Evolutionary conservation across 2,113 vertebrate genomes (phyloP), one percentile per base, ranked within the genome.

Genomic region (Periophthalmus modestus): DNA sequence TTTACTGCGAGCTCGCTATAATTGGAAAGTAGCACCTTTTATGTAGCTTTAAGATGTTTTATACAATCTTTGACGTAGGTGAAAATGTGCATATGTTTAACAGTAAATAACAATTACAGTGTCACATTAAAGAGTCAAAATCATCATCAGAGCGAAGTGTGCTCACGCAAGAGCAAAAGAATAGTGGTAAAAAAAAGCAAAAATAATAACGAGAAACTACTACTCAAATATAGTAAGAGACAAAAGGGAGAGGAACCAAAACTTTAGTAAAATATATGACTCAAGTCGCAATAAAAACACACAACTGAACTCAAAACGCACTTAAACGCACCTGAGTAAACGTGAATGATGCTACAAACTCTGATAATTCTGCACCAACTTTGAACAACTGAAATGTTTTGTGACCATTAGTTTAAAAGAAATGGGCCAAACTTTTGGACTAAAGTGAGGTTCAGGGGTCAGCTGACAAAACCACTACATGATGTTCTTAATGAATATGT

Each of bases 1-100:
- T 93, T 94, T 94, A 88, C 91, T 91, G 89, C 87, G 89, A 89
- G 89, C 91, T 91, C 88, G 89, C 90, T 85, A 84, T 94, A 93
- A 93, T 94, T 93, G 92, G 78, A 91, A 91, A 92, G 88, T 88
- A 86, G 90, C 86, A 88, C 88, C 90, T 93, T 84, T 87, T 92
- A 91, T 88, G 90, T 90, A 86, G 78, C 87, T 92, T 92, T 93
- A 87, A 81, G 87, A 85, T 85, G 90, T 92, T 88, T 88, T 88
- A 89, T 82, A 83, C 88, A 92, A 91, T 91, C 78, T 91, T 90
- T 92, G 88, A 91, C 78, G 80, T 89, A 87, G 88, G 87, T 91
- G 89, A 88, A 84, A 89, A 89, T 89, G 87, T 73, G 84, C 91
- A 94, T 93, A 92, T 89, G 93, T 93, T 92, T 88, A 18, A 52